phyloP scores from a whole-genome alignment of 1,140 invertebrate species.

The Leptopilina clavipes region DNA sequence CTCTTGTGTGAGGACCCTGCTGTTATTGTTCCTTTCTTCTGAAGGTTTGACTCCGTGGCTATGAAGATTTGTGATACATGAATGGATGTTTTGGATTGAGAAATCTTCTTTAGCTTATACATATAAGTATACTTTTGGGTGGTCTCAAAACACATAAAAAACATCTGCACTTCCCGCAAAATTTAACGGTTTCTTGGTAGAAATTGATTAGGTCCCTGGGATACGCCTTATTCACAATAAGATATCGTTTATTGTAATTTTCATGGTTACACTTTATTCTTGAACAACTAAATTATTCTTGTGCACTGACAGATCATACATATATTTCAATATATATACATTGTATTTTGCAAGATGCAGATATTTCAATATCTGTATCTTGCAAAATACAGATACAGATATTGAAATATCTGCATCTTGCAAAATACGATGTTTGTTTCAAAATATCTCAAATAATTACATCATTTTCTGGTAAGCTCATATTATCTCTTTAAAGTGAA shows the following conservation, averaged over 20 bases:
- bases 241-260: slow-evolving; percentile 53
- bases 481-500: too few relatives aligned
- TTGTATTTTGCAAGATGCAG: too few relatives aligned
- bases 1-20: slow-evolving; percentile 40
- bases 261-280: slow-evolving; percentile 53
- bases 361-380: too few relatives aligned
- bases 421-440: too few relatives aligned
- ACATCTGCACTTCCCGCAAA: slow-evolving; percentile 60
- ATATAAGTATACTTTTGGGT: slow-evolving; percentile 43
- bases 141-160: slow-evolving; percentile 48
- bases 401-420: too few relatives aligned
- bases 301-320: neutral
- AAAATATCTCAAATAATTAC: too few relatives aligned
- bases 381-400: too few relatives aligned
- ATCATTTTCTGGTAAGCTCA: too few relatives aligned
- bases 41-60: slow-evolving; percentile 47
- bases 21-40: slow-evolving; percentile 48
- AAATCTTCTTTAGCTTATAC: slow-evolving; percentile 47
- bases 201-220: slow-evolving; percentile 56
- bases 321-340: too few relatives aligned
- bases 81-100: slow-evolving; percentile 48
- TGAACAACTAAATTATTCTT: slow-evolving; percentile 42
- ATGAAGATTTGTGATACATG: slow-evolving; percentile 56
- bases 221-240: slow-evolving; percentile 54
- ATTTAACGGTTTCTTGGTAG: slow-evolving; percentile 58